Percentiles rank a stretch among this genome's conserved stretches.
Evolutionary conservation across 37 sponge, comb jelly and placozoan genomes (phyloP).

Genomic region (Aphrocallistes beatrix): DNA sequence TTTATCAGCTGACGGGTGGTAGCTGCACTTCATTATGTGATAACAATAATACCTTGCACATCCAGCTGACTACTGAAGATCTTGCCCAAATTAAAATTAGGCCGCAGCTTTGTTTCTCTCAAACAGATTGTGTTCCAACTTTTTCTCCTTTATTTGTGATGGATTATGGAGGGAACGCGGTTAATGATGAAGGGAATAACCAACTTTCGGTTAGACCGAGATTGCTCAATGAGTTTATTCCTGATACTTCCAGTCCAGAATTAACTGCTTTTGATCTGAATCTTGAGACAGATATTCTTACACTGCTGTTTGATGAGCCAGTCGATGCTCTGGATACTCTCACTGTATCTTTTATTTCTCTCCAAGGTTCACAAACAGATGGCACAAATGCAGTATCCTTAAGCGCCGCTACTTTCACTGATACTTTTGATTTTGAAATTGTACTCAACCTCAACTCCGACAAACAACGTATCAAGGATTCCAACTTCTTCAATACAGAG

Average conservation of each 20-base stretch:
- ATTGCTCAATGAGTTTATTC: constrained; percentile 23
- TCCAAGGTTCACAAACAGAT: constrained; percentile 28
- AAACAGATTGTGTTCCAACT: constrained; percentile 39
- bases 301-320: constrained; percentile 60
- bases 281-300: constrained; percentile 36
- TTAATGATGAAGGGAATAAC: constrained; percentile 7
- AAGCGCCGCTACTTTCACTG: constrained; percentile 13
- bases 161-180: constrained; percentile 68
- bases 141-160: constrained; percentile 31
- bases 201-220: background rate
- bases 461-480: constrained; percentile 53
- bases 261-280: constrained; percentile 47
- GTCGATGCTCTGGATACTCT: constrained; percentile 53
- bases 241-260: constrained; percentile 44
- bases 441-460: constrained; percentile 33
- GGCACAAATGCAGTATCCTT: constrained; percentile 32
- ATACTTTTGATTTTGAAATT: constrained; percentile 23
- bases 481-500: constrained; percentile 40
- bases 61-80: constrained; percentile 33
- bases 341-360: background rate
- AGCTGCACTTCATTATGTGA: constrained; percentile 25
- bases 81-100: constrained; percentile 48
- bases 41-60: constrained; percentile 23
- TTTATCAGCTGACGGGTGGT: constrained; percentile 30
- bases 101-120: constrained; percentile 32